phyloP scores from a whole-genome alignment of 2,797 vertebrate genomes.

The Cryptoprocta ferox region DNA sequence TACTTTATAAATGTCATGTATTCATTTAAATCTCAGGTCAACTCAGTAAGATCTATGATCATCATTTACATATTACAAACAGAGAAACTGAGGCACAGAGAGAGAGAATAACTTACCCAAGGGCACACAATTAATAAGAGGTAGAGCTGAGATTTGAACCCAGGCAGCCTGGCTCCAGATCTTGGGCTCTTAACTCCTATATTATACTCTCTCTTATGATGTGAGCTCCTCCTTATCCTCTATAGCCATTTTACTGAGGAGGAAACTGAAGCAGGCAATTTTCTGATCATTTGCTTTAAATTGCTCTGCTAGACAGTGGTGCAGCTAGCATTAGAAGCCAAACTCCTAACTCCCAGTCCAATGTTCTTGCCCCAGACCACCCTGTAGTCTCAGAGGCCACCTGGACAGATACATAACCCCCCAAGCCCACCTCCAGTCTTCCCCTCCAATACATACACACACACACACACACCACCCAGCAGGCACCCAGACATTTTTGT shows the following conservation, averaged over 20 bases:
- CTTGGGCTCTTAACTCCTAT: background rate
- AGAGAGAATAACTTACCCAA: background rate
- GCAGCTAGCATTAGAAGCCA: slow-evolving; percentile 9
- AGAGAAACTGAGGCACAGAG: slow-evolving; percentile 4
- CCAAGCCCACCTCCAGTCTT: background rate
- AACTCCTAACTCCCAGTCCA: slow-evolving; percentile 4
- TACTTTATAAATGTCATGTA: slow-evolving; percentile 50
- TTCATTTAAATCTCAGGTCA: slow-evolving; percentile 22
- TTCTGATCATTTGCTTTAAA: slow-evolving; percentile 37
- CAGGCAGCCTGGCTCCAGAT: background rate
- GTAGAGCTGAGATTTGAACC: background rate
- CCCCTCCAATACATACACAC: background rate
- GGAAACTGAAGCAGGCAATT: slow-evolving; percentile 13
- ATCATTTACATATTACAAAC: slow-evolving; percentile 27
- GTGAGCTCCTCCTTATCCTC: background rate
- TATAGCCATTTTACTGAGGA: slow-evolving; percentile 27
- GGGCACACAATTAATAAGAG: background rate
- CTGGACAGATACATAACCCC: slow-evolving; percentile 56
- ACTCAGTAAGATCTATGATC: slow-evolving; percentile 8
- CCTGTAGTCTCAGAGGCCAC: slow-evolving; percentile 67
- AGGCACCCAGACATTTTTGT: slow-evolving; percentile 82
- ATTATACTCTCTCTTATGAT: background rate
- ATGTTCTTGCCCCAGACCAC: slow-evolving; percentile 55
- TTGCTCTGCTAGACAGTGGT: background rate
- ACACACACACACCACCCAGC: slow-evolving; percentile 37